Evolutionary conservation across 92 coral and sea anemone species (phyloP).

Genomic region (Parazoanthus swiftii): DNA sequence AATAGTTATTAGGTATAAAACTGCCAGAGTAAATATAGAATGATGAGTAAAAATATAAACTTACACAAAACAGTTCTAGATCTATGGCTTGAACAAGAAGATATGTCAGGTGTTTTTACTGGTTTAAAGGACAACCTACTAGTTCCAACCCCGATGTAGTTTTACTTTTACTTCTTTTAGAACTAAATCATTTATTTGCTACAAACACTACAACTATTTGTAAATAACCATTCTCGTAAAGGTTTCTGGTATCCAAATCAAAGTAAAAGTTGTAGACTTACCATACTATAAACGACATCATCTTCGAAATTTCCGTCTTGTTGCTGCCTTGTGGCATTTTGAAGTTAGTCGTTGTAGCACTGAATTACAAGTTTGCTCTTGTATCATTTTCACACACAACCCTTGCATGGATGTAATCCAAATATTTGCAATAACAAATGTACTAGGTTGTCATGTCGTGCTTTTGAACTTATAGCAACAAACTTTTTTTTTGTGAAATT

Average conservation of each 20-base stretch:
- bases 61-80: not conserved
- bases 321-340: not conserved
- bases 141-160: too few species aligned
- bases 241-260: too few species aligned
- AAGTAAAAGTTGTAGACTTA: not conserved
- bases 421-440: not conserved
- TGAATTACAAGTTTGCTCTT: too few species aligned
- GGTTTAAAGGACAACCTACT: too few species aligned
- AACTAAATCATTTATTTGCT: too few species aligned
- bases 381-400: not conserved
- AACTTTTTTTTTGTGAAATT: not conserved
- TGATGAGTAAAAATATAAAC: not conserved
- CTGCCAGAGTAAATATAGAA: not conserved
- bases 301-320: not conserved
- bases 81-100: too few species aligned
- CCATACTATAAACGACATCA: not conserved
- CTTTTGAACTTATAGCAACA: constrained; percentile 4
- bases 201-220: not conserved
- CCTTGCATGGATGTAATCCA: not conserved
- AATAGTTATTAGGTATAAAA: not conserved
- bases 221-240: not conserved
- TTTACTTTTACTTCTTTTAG: too few species aligned
- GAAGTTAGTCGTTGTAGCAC: too few species aligned
- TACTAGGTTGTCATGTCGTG: not conserved
- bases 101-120: too few species aligned